A percentile compares a stretch with the other conserved stretches of the same genome.
Evolutionary conservation across 2,113 vertebrate genomes (phyloP).

Genomic region (Pteruthius melanotis): DNA sequence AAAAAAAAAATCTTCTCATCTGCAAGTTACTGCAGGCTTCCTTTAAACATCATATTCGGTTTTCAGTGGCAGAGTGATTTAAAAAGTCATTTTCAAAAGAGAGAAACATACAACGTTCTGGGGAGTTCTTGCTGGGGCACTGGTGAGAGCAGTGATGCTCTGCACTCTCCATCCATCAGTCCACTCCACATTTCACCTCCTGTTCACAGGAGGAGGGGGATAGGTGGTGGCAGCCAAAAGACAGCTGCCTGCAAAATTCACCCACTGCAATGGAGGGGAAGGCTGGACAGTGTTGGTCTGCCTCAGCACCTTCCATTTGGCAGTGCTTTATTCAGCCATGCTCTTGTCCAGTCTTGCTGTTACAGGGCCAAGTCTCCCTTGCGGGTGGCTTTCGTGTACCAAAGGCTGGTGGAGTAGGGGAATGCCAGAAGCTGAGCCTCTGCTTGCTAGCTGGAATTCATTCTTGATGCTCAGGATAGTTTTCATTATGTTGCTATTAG

Average conservation of each 20-base stretch:
- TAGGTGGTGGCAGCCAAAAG: neutral
- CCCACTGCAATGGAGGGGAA: neutral
- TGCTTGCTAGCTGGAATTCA: neutral
- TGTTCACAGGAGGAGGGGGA: fast-evolving
- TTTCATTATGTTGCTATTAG: neutral
- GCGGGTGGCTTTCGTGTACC: neutral
- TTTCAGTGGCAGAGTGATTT: neutral
- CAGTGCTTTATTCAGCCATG: fast-evolving
- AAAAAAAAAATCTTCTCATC: neutral
- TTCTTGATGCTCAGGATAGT: neutral
- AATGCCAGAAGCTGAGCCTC: neutral
- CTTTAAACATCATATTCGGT: neutral
- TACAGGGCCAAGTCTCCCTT: neutral
- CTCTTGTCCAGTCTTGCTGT: neutral
- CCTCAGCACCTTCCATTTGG: neutral
- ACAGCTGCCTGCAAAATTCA: neutral
- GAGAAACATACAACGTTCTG: neutral
- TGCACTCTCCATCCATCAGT: fast-evolving
- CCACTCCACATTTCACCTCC: neutral
- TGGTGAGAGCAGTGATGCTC: neutral
- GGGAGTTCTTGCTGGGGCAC: fast-evolving
- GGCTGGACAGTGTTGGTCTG: neutral
- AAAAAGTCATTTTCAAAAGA: neutral
- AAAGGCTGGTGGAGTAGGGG: neutral
- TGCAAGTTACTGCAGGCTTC: neutral